Base-by-base conservation (phyloP, 1,140 invertebrate species). In the Drosophila subobscura region DNA sequence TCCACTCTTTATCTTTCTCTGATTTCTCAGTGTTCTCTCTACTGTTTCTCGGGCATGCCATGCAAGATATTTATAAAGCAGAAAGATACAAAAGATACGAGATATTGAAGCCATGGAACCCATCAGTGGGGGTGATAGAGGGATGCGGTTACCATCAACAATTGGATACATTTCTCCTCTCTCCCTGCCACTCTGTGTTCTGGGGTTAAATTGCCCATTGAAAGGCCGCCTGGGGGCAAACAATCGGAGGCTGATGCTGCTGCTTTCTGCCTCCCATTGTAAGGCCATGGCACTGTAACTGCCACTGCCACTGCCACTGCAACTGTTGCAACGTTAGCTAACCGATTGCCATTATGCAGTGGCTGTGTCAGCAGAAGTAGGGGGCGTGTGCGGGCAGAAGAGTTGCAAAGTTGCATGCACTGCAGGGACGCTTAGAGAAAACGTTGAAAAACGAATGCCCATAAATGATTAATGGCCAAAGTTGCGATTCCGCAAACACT, bases 391-490 rank as follows among this genome's bases (percentile, higher is more conserved):
- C 10, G 37, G 7, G 77, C 77, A 77, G 61, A 4, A 85, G 81
- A 88, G 81, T 77, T 71, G 79, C 50, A 53, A 83, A 83, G 67
- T 85, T 85, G 68, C 58, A 59, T 52, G 65, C 58, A 58, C 56
- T 67, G 67, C 37, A 70, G 16, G 16, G 16, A 33, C 40, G 49
- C 41, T 42, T 41, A 59, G 53, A 23, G 53, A 55, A 49, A 63
- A 59, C 25, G 59, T 58, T 53, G 29, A 59, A 63, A 59, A 85
- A 77, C 77, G 74, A 71, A 77, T 56, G 72, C 70, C 81, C 83
- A 88, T 88, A 88, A 88, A 88, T 88, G 83, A 88, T 88, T 88
- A 88, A 88, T 88, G 84, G 71, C 22, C 59, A 77, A 78, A 81
- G 77, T 83, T 88, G 70, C 44, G 63, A 86, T 80, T 72, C 72